phyloP scores from a whole-genome alignment of 2,113 vertebrate genomes.

The Cettia cetti region DNA sequence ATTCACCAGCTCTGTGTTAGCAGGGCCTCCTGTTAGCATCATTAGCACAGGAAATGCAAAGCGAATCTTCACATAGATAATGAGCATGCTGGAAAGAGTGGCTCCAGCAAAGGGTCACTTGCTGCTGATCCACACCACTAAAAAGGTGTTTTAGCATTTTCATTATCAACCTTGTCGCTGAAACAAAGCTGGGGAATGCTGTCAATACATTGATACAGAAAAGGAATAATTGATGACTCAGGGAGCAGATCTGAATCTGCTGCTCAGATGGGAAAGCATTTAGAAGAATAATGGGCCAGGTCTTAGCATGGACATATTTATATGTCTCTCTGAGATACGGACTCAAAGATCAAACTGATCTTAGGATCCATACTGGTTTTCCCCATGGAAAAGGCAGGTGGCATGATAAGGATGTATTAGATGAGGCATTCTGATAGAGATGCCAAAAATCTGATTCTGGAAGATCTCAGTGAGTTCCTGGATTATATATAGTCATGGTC shows the following conservation, averaged over 20 bases:
- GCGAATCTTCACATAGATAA: neutral
- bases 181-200: neutral
- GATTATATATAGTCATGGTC: neutral
- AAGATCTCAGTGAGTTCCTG: neutral
- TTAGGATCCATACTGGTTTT: neutral
- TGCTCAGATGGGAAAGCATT: neutral
- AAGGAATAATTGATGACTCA: neutral
- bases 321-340: neutral
- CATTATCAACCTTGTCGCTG: neutral
- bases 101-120: neutral
- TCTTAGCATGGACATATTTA: neutral
- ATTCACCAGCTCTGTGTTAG: neutral
- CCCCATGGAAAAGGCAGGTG: neutral
- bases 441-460: neutral
- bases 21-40: neutral
- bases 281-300: neutral
- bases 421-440: neutral
- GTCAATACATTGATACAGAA: neutral
- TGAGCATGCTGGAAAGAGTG: neutral
- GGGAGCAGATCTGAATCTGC: too few species aligned
- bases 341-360: neutral
- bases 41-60: slow-evolving; percentile 22
- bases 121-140: neutral
- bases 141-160: neutral
- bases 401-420: neutral